Evolutionary conservation across 2,888 invertebrate species (phyloP), one percentile per base, ranked within the genome.

Genomic region (Drosophila gaucha): DNA sequence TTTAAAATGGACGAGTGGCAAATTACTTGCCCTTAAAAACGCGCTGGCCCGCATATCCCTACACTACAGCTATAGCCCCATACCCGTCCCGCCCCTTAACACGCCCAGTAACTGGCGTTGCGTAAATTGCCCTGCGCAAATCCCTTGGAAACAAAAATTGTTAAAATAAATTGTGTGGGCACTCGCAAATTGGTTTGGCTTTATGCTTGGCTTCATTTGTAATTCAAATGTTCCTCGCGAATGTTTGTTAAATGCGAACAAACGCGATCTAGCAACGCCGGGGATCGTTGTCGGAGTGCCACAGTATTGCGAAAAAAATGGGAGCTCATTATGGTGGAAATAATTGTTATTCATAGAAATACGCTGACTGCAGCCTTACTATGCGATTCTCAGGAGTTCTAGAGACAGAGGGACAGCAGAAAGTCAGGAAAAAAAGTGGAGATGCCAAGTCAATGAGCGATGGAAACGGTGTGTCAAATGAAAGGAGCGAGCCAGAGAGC

Each of bases 1-100:
- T 82, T 82, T 82, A 84, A 82, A 82, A 82, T 72, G 82, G 86
- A 84, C 84, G 84, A 86, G 84, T 80, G 86, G 86, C 86, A 82
- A 82, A 82, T 82, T 84, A 84, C 86, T 86, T 76, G 83, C 69
- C 74, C 74, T 70, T 74, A 74, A 75, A 75, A 75, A 65, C 41
- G 71, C 75, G 64, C 60, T 60, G 46, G 38, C 33, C 46, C 46
- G 60, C 60, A 26, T 28, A 47, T 60, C 38, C 38, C 60, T 28
- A 28, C 5, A 33, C 20, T 33, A 30, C 30, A 46, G 14, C 47
- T n/a, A n/a, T n/a, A n/a, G n/a, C n/a, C n/a, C n/a, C n/a, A n/a
- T n/a, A n/a, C 26, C 3, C 9, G 6, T 16, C 12, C 24, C 3
- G 1, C 24, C 35, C 6, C 6, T 10, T 3, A 1, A 12, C 10